Conservation (phyloP, 2,113 vertebrate genomes). For the Vidua macroura region DNA sequence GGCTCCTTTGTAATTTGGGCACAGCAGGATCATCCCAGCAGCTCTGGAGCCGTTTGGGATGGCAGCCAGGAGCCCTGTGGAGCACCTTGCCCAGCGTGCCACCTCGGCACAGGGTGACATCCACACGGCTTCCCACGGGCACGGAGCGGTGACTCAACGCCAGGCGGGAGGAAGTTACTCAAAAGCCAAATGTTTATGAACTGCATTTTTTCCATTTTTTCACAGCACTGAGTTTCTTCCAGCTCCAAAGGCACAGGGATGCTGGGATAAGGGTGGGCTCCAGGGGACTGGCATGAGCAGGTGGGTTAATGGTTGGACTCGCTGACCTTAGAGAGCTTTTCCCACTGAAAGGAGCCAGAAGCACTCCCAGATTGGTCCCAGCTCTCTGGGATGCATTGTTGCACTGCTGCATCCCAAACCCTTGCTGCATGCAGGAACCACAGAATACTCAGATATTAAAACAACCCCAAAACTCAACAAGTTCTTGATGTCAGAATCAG, state of each 20-base stretch:
- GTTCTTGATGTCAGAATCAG: neutral
- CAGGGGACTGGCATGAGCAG: neutral
- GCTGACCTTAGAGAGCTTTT: neutral
- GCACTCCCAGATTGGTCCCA: neutral
- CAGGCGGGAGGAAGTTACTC: neutral
- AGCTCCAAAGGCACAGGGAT: neutral
- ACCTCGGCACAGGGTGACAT: neutral
- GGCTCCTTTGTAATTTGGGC: neutral
- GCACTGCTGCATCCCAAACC: neutral
- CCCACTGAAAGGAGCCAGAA: neutral
- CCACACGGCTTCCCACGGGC: neutral
- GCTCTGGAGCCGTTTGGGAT: neutral
- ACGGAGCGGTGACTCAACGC: neutral
- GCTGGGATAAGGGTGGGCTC: neutral
- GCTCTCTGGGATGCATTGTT: neutral
- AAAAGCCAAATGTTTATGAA: slow-evolving; percentile 17
- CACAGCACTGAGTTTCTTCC: neutral
- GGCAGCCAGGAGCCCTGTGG: neutral
- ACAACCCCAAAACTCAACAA: neutral
- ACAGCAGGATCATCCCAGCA: neutral
- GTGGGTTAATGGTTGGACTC: neutral
- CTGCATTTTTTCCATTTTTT: neutral
- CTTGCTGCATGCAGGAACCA: fast-evolving
- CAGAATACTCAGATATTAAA: fast-evolving
- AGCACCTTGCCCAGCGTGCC: neutral